Evolutionary conservation across 2,888 invertebrate genomes (phyloP), one percentile per base, ranked within the genome.

Genomic region (Pachliopta kotzebuea): DNA sequence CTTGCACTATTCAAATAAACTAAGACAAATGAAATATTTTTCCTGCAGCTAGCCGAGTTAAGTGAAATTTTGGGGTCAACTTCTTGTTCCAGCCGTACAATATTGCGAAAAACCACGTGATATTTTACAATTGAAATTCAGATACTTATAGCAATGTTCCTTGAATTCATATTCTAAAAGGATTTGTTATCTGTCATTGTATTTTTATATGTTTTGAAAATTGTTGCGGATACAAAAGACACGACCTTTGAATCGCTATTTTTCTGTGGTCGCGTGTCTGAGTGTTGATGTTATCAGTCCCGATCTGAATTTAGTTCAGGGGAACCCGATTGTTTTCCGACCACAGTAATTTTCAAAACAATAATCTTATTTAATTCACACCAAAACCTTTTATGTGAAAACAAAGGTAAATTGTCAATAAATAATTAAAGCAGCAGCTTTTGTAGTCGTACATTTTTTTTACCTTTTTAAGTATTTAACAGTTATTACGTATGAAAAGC

Each of bases 1-100:
- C 84, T 86, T 82, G 79, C 80, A 75, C 87, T 78, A 85, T 88
- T 86, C 83, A 86, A 80, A 86, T 84, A 80, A 78, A 84, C 82
- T 80, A 85, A 85, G 83, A 86, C 83, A 83, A 86, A 85, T 87
- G 81, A 83, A 83, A 75, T 74, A 84, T 83, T 83, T 83, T 85
- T 81, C 77, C 77, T 73, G 73, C 71, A 71, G 72, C 70, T 69
- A 70, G 72, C 70, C 68, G 68, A 71, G 72, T 70, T 70, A 64
- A 69, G 69, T 73, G 73, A 73, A 75, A 73, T 76, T 65, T 78
- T 76, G 69, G 74, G 75, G 73, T 73, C 74, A 70, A 67, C 69
- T 69, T 65, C 67, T 68, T 65, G 65, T 63, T 63, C 58, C 26
- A 59, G 45, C 53, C 24, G 61, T 50, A 58, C 61, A 60, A 67